A percentile compares a stretch with the other conserved stretches of the same genome.
Evolutionary conservation across 2,888 invertebrate genomes (phyloP).

Genomic region (Caenorhabditis uteleia): DNA sequence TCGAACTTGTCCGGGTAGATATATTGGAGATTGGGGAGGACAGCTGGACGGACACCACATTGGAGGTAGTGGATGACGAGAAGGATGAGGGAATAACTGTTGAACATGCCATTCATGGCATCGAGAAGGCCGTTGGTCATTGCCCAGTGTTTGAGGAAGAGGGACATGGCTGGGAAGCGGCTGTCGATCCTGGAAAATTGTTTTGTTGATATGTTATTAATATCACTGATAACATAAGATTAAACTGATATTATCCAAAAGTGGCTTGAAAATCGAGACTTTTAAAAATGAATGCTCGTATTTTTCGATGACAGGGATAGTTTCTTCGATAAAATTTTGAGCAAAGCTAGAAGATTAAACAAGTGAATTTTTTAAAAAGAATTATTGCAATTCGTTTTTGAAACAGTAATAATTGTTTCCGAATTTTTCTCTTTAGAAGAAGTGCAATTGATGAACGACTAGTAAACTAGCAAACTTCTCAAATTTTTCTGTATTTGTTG

Average conservation of each 20-base stretch:
- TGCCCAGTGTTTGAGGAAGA: conserved; percentile 69
- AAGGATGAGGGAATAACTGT: conserved; percentile 68
- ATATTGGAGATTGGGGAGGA: conserved; percentile 66
- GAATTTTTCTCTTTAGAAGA: too few relatives aligned
- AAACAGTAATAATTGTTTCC: too few relatives aligned
- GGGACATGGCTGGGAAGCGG: conserved; percentile 62
- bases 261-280: too few relatives aligned
- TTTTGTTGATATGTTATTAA: neutral
- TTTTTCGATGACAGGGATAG: too few relatives aligned
- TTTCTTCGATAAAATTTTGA: too few relatives aligned
- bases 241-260: too few relatives aligned
- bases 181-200: conserved; percentile 51
- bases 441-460: too few relatives aligned
- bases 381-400: too few relatives aligned
- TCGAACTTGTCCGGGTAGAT: conserved; percentile 55
- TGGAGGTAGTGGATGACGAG: conserved; percentile 68
- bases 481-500: neutral
- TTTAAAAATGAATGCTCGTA: too few relatives aligned
- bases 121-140: conserved; percentile 56
- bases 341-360: too few relatives aligned
- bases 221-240: too few relatives aligned
- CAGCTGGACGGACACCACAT: conserved; percentile 55
- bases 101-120: conserved; percentile 62
- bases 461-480: conserved; percentile 10
- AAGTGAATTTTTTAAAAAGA: too few relatives aligned